These are phyloP conservation scores for Acrocera orbiculus DNA, from an alignment of 2,888 invertebrate species.

Conservation along the genomic window DNA sequence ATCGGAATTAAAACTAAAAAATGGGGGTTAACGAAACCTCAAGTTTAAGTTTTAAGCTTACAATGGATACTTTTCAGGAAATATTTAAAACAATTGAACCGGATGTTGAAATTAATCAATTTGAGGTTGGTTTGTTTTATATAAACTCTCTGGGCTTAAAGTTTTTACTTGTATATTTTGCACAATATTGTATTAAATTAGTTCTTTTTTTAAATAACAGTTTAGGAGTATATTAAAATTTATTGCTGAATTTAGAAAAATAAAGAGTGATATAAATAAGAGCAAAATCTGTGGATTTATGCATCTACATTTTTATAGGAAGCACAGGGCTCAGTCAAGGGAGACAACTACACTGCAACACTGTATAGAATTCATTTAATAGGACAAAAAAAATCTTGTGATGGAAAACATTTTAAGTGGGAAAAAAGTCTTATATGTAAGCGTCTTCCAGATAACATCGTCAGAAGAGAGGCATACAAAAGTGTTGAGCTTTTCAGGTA, in stretches of 20 bases:
- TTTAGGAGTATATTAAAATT: too few species aligned
- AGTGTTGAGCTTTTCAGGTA: slow-evolving; percentile 48
- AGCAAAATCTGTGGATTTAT: too few species aligned
- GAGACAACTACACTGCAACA: slow-evolving; percentile 59
- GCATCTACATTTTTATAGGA: slow-evolving; percentile 35
- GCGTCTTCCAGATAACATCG: slow-evolving; percentile 45
- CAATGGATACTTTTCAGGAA: slow-evolving; percentile 37
- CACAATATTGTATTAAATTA: too few species aligned
- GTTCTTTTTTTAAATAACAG: too few species aligned
- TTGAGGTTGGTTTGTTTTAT: slow-evolving; percentile 30
- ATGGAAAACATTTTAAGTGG: slow-evolving; percentile 37
- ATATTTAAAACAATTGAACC: slow-evolving; percentile 38
- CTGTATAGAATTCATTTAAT: slow-evolving; percentile 45
- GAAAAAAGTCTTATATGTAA: slow-evolving; percentile 50
- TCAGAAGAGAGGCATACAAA: slow-evolving; percentile 48
- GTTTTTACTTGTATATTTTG: background rate
- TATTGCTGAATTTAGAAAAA: too few species aligned
- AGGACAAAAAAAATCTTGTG: slow-evolving; percentile 28
- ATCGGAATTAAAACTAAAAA: slow-evolving; percentile 5
- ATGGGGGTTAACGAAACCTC: slow-evolving; percentile 16
- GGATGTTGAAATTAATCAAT: slow-evolving; percentile 36
- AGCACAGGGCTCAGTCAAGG: slow-evolving; percentile 50
- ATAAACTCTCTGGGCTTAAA: background rate
- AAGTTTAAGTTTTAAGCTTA: slow-evolving; percentile 21
- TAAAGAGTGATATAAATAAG: too few species aligned